Percentiles rank a stretch among this genome's conserved stretches.
phyloP scores from a whole-genome alignment of 2,797 vertebrate genomes.

The Decapterus maruadsi region DNA sequence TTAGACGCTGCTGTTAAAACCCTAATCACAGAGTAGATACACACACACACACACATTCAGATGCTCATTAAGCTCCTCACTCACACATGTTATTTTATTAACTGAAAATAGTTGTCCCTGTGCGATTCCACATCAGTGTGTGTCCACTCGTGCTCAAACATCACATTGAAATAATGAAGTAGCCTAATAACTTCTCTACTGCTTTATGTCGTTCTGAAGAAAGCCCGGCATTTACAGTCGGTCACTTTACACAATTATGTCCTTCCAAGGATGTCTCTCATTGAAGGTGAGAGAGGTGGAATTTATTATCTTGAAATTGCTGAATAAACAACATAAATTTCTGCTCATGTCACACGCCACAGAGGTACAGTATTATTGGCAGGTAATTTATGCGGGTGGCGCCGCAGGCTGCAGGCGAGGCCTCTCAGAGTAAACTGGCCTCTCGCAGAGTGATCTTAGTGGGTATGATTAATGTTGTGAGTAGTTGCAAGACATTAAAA shows the following conservation, averaged over 20 bases:
- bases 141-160: constrained; percentile 15
- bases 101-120: constrained; percentile 18
- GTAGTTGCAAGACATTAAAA: constrained; percentile 22
- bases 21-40: constrained; percentile 66
- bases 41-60: constrained; percentile 15
- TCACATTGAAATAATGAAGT: neutral
- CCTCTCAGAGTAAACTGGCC: constrained; percentile 31
- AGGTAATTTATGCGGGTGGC: constrained; percentile 49
- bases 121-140: constrained; percentile 12
- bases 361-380: constrained; percentile 31
- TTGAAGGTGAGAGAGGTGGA: neutral
- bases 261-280: neutral
- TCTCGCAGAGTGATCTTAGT: constrained; percentile 18
- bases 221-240: neutral
- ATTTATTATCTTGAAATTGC: constrained; percentile 37
- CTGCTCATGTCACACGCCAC: constrained; percentile 1
- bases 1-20: constrained; percentile 73
- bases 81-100: constrained; percentile 39
- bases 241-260: constrained; percentile 13
- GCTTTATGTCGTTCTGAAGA: neutral
- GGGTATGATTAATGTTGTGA: constrained; percentile 42
- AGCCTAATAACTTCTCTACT: constrained; percentile 2
- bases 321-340: constrained; percentile 52
- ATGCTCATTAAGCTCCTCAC: constrained; percentile 20
- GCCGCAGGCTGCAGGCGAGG: neutral